Conservation (phyloP, 2,113 vertebrate species). For the Tyto alba region DNA sequence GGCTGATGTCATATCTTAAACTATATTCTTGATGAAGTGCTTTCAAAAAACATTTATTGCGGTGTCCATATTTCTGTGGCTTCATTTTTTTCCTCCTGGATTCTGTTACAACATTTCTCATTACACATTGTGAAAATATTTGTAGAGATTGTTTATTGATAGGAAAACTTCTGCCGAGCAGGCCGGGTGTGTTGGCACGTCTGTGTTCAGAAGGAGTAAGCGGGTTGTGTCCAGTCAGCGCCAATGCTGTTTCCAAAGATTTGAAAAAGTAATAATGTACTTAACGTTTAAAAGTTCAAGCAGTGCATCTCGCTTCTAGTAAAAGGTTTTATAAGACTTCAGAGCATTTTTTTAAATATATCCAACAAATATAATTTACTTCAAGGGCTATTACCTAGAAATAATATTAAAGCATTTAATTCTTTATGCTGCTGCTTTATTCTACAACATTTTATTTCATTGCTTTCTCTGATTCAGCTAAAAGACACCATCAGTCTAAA, state of each 20-base stretch:
- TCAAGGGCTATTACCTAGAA: conserved; percentile 32
- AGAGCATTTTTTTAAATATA: background rate
- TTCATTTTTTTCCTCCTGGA: conserved; percentile 10
- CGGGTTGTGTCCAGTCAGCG: background rate
- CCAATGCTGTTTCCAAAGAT: conserved; percentile 15
- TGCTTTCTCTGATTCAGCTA: background rate
- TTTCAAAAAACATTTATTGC: conserved; percentile 40
- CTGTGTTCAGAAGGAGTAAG: background rate
- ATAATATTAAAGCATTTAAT: background rate
- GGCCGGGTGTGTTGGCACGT: background rate
- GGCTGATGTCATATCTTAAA: conserved; percentile 42
- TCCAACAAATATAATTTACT: background rate
- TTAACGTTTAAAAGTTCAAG: background rate
- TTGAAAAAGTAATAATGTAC: background rate
- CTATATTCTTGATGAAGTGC: conserved; percentile 57
- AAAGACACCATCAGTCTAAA: background rate
- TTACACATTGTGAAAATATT: conserved; percentile 26
- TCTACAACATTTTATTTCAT: background rate
- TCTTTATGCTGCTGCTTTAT: background rate
- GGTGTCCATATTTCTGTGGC: background rate
- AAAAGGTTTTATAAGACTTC: conserved; percentile 11
- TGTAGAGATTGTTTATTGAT: conserved; percentile 16
- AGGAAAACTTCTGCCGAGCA: background rate
- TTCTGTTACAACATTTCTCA: background rate
- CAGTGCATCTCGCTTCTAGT: background rate